Evolutionary conservation across 1,140 invertebrate genomes (phyloP), one percentile per base, ranked within the genome.

Genomic region (Brachionus asplanchnoidis): DNA sequence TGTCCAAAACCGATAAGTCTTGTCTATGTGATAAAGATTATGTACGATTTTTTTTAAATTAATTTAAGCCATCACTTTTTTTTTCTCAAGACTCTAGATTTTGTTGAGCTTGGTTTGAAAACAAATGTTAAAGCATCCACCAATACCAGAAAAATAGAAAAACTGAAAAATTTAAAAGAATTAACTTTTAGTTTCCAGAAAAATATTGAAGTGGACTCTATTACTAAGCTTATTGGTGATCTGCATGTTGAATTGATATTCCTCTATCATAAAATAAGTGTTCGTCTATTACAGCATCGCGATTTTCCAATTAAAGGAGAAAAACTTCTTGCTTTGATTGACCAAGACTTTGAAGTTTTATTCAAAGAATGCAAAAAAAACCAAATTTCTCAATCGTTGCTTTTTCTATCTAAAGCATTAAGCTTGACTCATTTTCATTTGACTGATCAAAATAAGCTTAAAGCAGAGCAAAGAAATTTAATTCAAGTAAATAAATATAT

Each of bases 181-280:
- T 80, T 85, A 8, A 32, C n/a, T 2, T 42, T 79, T 6, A 50
- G 86, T 3, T 85, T 86, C 60, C 56, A 83, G 20, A 85, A 86
- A 32, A 85, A 85, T 28, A 40, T 86, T 32, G 50, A 86, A 3
- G 85, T 86, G 20, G 85, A 83, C 77, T 86, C 84, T 70, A 85
- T 50, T 86, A 86, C 2, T 60, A 86, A 56, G 28, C 36, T 85
- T 12, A 85, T 60, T 6, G 42, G 28, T n/a, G 89, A 90, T 77
- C 86, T 90, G 8, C 88, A 89, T 79, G 85, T 89, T 11, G 89
- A 90, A 75, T 86, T 90, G 56, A 86, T 88, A 36, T 86, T 88
- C 32, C 88, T 88, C 86, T 89, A 89, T 85, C 88, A 89, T 84
- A 85, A 88, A 40, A 87, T 90, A 17, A 88, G 88, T 85, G 85